phyloP scores from a whole-genome alignment of 1,140 invertebrate genomes.

The Pseudoatta argentina region DNA sequence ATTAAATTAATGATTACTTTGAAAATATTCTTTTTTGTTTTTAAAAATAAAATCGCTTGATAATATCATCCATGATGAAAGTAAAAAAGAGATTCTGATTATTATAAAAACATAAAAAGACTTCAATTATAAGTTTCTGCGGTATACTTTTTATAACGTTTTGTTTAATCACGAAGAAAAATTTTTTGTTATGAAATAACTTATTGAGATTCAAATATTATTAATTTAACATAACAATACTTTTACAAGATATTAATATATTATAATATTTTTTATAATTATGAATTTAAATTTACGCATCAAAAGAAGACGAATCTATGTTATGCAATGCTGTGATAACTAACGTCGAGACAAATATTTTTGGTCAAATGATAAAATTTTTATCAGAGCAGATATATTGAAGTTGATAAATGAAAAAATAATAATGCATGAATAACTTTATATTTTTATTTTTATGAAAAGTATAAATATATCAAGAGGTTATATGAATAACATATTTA shows the following conservation, averaged over 20 bases:
- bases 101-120: neutral
- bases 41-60: neutral
- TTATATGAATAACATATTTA: neutral
- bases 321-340: constrained; percentile 10
- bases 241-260: neutral
- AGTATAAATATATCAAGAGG: neutral
- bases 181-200: neutral
- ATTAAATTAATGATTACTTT: neutral
- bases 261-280: neutral
- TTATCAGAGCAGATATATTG: neutral
- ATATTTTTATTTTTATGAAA: neutral
- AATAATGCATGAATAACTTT: neutral
- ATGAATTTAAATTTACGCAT: neutral
- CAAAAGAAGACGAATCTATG: neutral
- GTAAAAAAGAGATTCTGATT: neutral
- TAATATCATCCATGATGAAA: neutral
- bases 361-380: neutral
- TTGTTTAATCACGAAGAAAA: neutral
- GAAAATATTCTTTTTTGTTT: constrained; percentile 2
- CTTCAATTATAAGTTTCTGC: neutral
- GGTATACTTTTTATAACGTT: neutral
- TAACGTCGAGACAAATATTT: neutral
- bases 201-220: neutral
- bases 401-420: neutral
- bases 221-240: too few species aligned